phyloP scores from a whole-genome alignment of 2,888 invertebrate species.

The Chorisops tibialis region DNA sequence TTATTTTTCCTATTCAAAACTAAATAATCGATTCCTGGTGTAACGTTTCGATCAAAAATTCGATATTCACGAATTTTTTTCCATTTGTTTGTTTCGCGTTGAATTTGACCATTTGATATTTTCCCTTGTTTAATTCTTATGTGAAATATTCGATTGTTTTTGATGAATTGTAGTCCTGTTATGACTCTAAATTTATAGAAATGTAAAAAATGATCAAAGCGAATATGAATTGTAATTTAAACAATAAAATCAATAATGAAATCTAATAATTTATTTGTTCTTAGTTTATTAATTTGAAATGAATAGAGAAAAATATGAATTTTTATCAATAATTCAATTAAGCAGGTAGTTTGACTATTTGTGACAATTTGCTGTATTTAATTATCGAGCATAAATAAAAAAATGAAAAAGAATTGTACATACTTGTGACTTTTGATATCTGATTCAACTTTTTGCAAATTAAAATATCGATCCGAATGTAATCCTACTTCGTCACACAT shows the following conservation, averaged over 20 bases:
- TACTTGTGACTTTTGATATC: constrained; percentile 61
- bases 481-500: constrained; percentile 73
- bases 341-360: too few relatives aligned
- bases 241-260: too few relatives aligned
- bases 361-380: too few relatives aligned
- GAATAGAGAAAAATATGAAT: too few relatives aligned
- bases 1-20: constrained; percentile 72
- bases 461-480: constrained; percentile 77
- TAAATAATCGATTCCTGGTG: constrained; percentile 69
- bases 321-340: too few relatives aligned
- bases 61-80: constrained; percentile 63
- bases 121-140: constrained; percentile 76
- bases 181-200: too few relatives aligned
- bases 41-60: constrained; percentile 56
- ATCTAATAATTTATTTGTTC: too few relatives aligned
- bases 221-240: too few relatives aligned
- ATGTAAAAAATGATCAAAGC: too few relatives aligned
- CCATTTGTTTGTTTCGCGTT: constrained; percentile 63
- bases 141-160: constrained; percentile 73
- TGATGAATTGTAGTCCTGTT: constrained; percentile 72
- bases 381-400: too few relatives aligned
- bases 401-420: constrained; percentile 56
- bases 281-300: too few relatives aligned
- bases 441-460: constrained; percentile 63
- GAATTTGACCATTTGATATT: constrained; percentile 62